A percentile compares a stretch with the other conserved stretches of the same genome.
Conservation (phyloP, 1,140 invertebrate species). For the Steinernema khuongi region DNA sequence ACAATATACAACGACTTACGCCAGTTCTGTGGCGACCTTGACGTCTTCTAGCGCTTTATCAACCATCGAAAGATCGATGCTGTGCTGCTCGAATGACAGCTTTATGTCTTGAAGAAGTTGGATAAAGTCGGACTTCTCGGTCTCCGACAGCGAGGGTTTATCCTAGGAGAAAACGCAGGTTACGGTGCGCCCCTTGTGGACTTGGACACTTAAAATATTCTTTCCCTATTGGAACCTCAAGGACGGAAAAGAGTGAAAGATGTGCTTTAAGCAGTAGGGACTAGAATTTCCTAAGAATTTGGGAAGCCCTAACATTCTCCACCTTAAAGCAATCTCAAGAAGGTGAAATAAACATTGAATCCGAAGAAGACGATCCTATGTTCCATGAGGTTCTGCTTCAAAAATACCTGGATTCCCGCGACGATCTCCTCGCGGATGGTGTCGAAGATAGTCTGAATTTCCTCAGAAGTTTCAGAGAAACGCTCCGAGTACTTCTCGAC, state of each 20-base stretch:
- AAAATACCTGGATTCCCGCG: background rate
- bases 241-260: no score
- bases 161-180: background rate
- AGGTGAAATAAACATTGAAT: no score
- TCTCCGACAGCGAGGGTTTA: background rate
- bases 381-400: no score
- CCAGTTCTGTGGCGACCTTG: no score
- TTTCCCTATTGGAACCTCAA: no score
- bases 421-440: background rate
- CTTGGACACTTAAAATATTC: no score
- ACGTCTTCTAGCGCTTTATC: background rate
- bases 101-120: background rate
- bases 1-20: no score
- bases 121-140: background rate
- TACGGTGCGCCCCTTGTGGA: no score
- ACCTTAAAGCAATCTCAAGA: background rate
- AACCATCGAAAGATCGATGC: background rate
- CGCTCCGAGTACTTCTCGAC: background rate
- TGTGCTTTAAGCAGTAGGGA: no score
- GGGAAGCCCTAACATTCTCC: no score
- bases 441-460: background rate
- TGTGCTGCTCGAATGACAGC: background rate
- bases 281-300: no score
- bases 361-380: no score
- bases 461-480: background rate